A percentile compares a stretch with the other conserved stretches of the same genome.
Evolutionary conservation across 2,113 vertebrate species (phyloP).

Genomic region (Aegotheles bennettii): DNA sequence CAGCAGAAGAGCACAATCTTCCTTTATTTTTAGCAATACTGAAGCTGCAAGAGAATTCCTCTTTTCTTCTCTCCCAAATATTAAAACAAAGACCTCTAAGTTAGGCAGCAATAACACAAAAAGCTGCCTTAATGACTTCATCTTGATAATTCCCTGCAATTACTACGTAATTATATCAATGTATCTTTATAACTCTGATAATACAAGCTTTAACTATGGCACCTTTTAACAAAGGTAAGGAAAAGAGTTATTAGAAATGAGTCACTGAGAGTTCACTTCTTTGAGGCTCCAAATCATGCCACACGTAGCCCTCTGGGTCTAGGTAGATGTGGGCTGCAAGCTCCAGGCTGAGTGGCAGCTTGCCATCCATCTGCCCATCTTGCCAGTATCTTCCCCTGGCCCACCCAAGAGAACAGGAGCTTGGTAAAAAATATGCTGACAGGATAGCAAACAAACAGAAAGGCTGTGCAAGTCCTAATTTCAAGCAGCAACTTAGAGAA

Average conservation of each 20-base stretch:
- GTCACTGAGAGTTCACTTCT: constrained; percentile 38
- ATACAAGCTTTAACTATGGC: neutral
- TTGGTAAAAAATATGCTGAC: constrained; percentile 33
- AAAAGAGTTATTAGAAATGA: neutral
- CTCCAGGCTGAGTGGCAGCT: constrained; percentile 57
- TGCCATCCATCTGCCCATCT: constrained; percentile 64
- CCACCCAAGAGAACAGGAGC: constrained; percentile 16
- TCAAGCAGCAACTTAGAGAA: neutral
- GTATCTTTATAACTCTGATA: neutral
- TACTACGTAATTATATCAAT: neutral
- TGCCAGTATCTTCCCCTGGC: constrained; percentile 42
- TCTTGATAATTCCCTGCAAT: neutral
- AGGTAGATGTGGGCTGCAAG: neutral
- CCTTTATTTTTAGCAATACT: neutral
- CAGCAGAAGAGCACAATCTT: neutral
- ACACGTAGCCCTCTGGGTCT: neutral
- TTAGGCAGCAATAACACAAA: neutral
- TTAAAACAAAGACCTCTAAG: neutral
- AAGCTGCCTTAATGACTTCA: neutral
- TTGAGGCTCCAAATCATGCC: neutral
- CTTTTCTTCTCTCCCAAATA: neutral
- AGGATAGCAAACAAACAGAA: neutral
- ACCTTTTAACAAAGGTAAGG: neutral
- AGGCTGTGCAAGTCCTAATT: neutral
- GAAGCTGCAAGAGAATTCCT: neutral